Conservation (phyloP, 2,888 invertebrate species). For the Aricia artaxerxes region DNA sequence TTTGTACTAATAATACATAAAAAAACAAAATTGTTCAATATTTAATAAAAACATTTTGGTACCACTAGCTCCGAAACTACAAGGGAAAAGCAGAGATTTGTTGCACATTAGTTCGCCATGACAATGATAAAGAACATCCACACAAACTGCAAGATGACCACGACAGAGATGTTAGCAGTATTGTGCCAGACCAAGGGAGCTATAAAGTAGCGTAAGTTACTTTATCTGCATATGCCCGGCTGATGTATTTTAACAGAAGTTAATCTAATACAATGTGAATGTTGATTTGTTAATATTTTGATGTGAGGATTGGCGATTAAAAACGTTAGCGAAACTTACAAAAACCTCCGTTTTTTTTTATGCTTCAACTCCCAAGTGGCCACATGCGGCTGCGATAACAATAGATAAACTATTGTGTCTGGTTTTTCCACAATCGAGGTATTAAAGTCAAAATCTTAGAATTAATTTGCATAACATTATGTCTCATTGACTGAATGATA, state of each 20-base stretch:
- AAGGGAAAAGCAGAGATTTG: conserved; percentile 82
- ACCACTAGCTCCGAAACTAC: conserved; percentile 59
- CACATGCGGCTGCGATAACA: too few relatives aligned
- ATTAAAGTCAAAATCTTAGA: neutral
- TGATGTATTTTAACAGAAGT: too few relatives aligned
- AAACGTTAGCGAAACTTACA: neutral
- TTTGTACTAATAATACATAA: neutral
- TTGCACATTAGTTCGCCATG: conserved; percentile 85
- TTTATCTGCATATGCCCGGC: neutral
- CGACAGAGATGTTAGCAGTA: conserved; percentile 86
- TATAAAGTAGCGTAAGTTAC: conserved; percentile 82
- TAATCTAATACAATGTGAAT: too few relatives aligned
- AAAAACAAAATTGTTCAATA: neutral
- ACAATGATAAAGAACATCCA: conserved; percentile 81
- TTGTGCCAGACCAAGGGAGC: conserved; percentile 78
- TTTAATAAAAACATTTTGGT: neutral
- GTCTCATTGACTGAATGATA: too few relatives aligned
- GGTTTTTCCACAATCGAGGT: too few relatives aligned
- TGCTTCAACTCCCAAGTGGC: too few relatives aligned
- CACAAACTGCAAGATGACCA: conserved; percentile 84
- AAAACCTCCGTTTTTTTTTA: neutral
- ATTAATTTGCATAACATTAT: neutral
- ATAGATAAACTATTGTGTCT: too few relatives aligned
- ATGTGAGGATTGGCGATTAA: too few relatives aligned
- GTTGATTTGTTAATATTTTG: too few relatives aligned